Conservation (phyloP, 1,140 invertebrate genomes). For the Drosophila ogumai region DNA sequence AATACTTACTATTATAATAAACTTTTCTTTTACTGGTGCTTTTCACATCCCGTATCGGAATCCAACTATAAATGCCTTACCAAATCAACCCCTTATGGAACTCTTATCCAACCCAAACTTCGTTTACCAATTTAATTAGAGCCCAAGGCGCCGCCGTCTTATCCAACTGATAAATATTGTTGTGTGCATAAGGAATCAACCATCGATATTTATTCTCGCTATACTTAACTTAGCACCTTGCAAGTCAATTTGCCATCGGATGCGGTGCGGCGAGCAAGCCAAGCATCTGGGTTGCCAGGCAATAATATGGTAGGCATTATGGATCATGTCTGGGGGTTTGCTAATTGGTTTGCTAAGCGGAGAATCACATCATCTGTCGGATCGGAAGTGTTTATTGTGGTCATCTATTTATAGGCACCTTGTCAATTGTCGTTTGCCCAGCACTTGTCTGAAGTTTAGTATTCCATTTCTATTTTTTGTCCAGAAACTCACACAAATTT, state of each 20-base stretch:
- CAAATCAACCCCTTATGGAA: not conserved
- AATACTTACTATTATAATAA: not conserved
- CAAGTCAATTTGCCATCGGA: slow-evolving; percentile 26
- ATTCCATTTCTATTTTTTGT: slow-evolving; percentile 7
- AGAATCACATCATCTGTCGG: slow-evolving; percentile 25
- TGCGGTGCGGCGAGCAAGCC: not conserved
- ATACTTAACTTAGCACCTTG: slow-evolving; percentile 42
- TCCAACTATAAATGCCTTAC: not conserved
- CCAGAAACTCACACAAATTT: slow-evolving; percentile 18
- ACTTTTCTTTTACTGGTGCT: not conserved
- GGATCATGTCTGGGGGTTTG: slow-evolving; percentile 23
- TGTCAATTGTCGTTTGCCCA: slow-evolving; percentile 25
- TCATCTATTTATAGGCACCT: slow-evolving; percentile 38
- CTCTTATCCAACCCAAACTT: slow-evolving; percentile 12
- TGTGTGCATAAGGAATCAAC: slow-evolving; percentile 37
- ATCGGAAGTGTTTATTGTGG: slow-evolving; percentile 33
- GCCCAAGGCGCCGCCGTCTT: slow-evolving; percentile 3
- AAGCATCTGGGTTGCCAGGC: slow-evolving; percentile 33
- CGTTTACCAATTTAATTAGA: slow-evolving; percentile 35
- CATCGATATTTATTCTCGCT: slow-evolving; percentile 25
- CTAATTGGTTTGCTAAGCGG: slow-evolving; percentile 34
- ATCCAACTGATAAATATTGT: slow-evolving; percentile 40
- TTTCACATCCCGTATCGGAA: not conserved
- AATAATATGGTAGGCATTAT: slow-evolving; percentile 10
- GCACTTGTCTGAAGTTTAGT: slow-evolving; percentile 5